These are phyloP conservation scores for Drosophila anomalata DNA, from an alignment of 2,888 invertebrate species.

Conservation along the genomic window DNA sequence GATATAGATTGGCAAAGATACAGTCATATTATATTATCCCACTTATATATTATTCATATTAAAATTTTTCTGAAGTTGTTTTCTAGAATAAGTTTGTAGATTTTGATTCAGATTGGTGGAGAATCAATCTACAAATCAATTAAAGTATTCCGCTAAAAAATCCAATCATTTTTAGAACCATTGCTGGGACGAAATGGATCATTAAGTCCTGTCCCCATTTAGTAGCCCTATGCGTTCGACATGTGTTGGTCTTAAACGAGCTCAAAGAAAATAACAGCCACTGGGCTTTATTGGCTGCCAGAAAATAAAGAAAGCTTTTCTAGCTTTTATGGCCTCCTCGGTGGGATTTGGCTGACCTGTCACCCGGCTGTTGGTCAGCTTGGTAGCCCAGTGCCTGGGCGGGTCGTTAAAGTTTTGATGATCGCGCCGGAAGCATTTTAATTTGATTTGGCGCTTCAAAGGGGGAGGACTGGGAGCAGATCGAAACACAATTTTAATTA, in stretches of 20 bases:
- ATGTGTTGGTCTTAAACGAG: neutral
- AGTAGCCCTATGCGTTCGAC: neutral
- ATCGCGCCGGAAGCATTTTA: slow-evolving; percentile 57
- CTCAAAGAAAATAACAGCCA: neutral
- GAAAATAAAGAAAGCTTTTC: slow-evolving; percentile 56
- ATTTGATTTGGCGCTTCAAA: slow-evolving; percentile 55
- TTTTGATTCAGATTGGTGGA: too few relatives aligned
- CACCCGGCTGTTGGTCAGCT: slow-evolving; percentile 27
- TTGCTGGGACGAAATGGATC: too few relatives aligned
- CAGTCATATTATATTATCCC: too few relatives aligned
- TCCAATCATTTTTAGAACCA: too few relatives aligned
- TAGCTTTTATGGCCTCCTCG: slow-evolving; percentile 31
- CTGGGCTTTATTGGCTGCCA: slow-evolving; percentile 23
- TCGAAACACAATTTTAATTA: slow-evolving; percentile 38
- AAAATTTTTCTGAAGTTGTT: too few relatives aligned
- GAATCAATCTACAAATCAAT: too few relatives aligned
- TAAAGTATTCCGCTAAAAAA: too few relatives aligned
- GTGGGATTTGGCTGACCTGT: neutral
- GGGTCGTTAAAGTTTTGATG: slow-evolving; percentile 59
- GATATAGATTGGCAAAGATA: too few relatives aligned
- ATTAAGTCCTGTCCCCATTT: neutral
- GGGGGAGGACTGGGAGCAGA: slow-evolving; percentile 10
- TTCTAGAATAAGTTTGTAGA: too few relatives aligned
- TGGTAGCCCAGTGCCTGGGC: slow-evolving; percentile 23
- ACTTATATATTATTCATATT: too few relatives aligned